phyloP scores from a whole-genome alignment of 1,140 invertebrate genomes.

The Zophobas morio region DNA sequence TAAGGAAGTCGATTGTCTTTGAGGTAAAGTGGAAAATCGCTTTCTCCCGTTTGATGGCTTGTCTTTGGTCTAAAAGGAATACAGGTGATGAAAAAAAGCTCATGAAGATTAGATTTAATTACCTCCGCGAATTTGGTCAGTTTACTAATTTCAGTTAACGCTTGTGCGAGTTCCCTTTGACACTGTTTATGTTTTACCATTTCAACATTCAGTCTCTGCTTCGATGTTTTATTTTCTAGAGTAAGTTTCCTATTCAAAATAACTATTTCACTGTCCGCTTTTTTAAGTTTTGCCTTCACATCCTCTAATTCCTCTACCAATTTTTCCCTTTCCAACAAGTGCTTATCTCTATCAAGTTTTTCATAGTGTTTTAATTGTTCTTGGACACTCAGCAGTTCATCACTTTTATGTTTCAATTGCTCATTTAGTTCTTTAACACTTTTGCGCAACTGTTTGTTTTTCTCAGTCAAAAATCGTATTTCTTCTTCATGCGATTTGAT shows the following conservation, averaged over 20 bases:
- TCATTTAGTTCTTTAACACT: constrained; percentile 74
- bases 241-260: constrained; percentile 77
- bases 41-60: constrained; percentile 53
- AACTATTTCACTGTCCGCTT: constrained; percentile 80
- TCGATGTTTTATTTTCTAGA: constrained; percentile 80
- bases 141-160: constrained; percentile 74
- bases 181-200: constrained; percentile 79
- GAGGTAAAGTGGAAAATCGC: constrained; percentile 38
- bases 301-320: constrained; percentile 76
- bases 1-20: constrained; percentile 51
- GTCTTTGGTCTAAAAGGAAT: constrained; percentile 56
- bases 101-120: constrained; percentile 57
- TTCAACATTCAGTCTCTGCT: constrained; percentile 78
- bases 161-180: constrained; percentile 76
- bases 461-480: constrained; percentile 78
- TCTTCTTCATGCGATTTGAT: constrained; percentile 83
- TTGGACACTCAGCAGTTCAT: constrained; percentile 74
- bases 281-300: constrained; percentile 75
- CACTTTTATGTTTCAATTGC: constrained; percentile 78
- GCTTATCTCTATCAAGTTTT: constrained; percentile 74
- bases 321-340: constrained; percentile 81
- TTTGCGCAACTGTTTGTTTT: constrained; percentile 77
- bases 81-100: constrained; percentile 2
- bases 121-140: constrained; percentile 72
- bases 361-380: constrained; percentile 79